These are phyloP conservation scores for Palythoa heliodiscus DNA, from an alignment of 92 coral and sea anemone genomes.

Conservation along the genomic window DNA sequence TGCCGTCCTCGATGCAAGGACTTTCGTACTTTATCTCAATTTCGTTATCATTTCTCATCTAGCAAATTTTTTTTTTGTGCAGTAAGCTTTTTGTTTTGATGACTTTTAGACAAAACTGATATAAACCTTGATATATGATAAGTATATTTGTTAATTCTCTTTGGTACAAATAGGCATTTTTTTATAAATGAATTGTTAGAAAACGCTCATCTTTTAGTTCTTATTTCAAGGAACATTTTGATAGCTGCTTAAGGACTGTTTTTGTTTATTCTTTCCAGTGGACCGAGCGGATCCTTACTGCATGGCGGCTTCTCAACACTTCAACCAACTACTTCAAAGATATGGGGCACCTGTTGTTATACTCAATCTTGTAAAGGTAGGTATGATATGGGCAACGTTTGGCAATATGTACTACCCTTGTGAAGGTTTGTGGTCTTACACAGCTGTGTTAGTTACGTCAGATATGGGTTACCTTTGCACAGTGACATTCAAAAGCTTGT, in stretches of 20 bases:
- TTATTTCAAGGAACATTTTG: background rate
- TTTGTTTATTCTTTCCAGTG: slow-evolving; percentile 57
- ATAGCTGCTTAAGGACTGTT: background rate
- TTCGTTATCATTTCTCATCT: too few relatives aligned
- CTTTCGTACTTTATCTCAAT: too few relatives aligned
- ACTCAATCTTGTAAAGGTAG: slow-evolving; percentile 95
- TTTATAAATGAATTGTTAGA: too few relatives aligned
- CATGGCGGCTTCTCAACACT: slow-evolving; percentile 87
- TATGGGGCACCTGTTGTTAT: slow-evolving; percentile 95
- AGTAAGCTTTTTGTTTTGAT: too few relatives aligned
- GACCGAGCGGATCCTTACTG: slow-evolving; percentile 97
- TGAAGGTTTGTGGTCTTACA: slow-evolving; percentile 26
- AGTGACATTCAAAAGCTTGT: too few relatives aligned
- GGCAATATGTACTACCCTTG: slow-evolving; percentile 67
- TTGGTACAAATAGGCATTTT: too few relatives aligned
- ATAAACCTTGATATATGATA: too few relatives aligned
- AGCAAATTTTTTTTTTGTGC: too few relatives aligned
- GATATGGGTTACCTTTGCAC: slow-evolving; percentile 3
- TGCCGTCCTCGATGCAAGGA: too few relatives aligned
- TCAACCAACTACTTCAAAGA: slow-evolving; percentile 79
- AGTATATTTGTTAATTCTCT: too few relatives aligned
- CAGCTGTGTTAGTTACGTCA: background rate
- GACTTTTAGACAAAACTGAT: too few relatives aligned
- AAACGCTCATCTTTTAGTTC: too few relatives aligned
- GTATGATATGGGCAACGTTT: background rate